Evolutionary conservation across 2,888 invertebrate species (phyloP).

Genomic region (Xanthia icteritia): DNA sequence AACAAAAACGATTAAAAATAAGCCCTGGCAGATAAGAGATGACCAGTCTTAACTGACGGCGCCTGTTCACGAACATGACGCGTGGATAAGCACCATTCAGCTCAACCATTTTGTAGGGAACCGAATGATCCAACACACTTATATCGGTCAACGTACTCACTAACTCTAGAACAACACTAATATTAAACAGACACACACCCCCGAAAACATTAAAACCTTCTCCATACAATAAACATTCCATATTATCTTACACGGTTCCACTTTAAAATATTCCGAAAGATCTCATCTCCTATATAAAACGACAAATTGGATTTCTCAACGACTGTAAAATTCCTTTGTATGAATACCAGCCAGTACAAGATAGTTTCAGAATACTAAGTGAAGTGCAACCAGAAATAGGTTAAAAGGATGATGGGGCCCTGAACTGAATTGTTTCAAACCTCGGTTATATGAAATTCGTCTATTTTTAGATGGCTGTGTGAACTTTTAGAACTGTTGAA

Average conservation of each 20-base stretch:
- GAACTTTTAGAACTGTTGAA: conserved; percentile 2
- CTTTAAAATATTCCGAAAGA: conserved; percentile 62
- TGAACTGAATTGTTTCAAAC: conserved; percentile 37
- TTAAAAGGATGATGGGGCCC: conserved; percentile 50
- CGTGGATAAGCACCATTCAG: no score
- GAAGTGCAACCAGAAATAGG: conserved; percentile 55
- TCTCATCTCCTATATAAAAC: conserved; percentile 57
- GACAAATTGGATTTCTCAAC: conserved; percentile 71
- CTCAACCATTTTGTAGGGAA: no score
- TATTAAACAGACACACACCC: neutral
- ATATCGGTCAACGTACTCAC: neutral
- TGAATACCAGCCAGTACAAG: conserved; percentile 59
- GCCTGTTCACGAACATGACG: no score
- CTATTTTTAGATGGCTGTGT: conserved; percentile 34
- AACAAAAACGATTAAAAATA: no score
- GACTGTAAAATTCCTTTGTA: conserved; percentile 63
- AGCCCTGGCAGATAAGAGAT: no score
- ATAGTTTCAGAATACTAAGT: conserved; percentile 62
- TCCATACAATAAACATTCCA: conserved; percentile 32
- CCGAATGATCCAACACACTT: no score
- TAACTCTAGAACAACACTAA: no score
- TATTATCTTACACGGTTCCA: conserved; percentile 37
- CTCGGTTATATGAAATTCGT: conserved; percentile 1
- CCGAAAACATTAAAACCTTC: neutral
- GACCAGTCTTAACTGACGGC: no score